Base-by-base conservation (phyloP, 2,888 invertebrate species). In the Limenitis camilla region DNA sequence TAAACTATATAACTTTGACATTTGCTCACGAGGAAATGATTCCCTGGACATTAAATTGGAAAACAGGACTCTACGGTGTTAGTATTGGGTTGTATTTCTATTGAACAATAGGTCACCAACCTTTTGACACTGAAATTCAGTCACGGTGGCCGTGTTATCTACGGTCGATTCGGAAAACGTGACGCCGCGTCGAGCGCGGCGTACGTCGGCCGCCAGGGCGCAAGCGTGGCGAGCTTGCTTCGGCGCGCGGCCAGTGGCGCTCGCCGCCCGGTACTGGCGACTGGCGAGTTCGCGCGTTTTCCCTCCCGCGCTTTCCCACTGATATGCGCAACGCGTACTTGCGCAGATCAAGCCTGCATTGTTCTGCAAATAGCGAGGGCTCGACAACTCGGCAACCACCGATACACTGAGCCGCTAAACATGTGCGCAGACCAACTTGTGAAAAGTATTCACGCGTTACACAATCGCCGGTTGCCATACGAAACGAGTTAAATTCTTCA, bases 111-210 rank as follows among this genome's bases (percentile, higher is more conserved):
- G 79, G 72, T 83, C 83, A 86, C 86, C 79, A 84, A 86, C 86
- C 86, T 86, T 86, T 81, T 86, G 86, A 83, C 86, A 86, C 83
- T 78, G 85, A 80, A 82, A 68, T 72, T 86, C 84, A 75, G 84
- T 74, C 76, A 80, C 78, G 74, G 76, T 74, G 76, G 79, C 68
- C 68, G 76, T 74, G 74, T 75, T 74, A 76, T 82, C 81, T 67
- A 68, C 77, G 76, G 83, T 81, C 78, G 85, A 81, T 81, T 85
- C 85, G 65, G 81, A 81, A 68, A 86, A 86, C 66, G 86, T 86
- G 66, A 86, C 86, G 74, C 83, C 86, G 86, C 86, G 84, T 59
- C 77, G 74, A 72, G 72, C 82, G 86, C 84, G 84, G 80, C 78
- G 71, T 65, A 69, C 79, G 78, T 74, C 78, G 80, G 70, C 71